Evolutionary conservation across 2,797 vertebrate species (phyloP), one percentile per base, ranked within the genome.

Genomic region (Sebastes elongatus): DNA sequence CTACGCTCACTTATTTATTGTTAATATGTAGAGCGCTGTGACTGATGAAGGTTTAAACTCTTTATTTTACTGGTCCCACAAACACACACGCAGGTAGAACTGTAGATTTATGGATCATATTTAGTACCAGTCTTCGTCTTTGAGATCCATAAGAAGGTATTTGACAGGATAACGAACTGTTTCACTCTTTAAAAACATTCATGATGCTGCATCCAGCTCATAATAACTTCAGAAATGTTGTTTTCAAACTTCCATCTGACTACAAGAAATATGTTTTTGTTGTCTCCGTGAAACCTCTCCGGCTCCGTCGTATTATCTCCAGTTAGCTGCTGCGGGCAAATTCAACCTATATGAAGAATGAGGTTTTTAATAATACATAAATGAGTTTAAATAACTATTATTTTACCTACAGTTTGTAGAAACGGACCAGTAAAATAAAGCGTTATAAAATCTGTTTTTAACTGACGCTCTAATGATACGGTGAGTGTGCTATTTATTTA

Each of bases 1-100:
- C 49, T 52, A 52, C 20, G 1, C 32, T 79, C 49, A 63, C 28
- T 77, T 82, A 84, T 84, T 88, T 81, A 71, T 68, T 78, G 23
- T 76, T 73, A 2, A 66, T 61, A 60, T 63, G 73, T 22, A 57
- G 27, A 64, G 61, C 71, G 70, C 68, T n/a, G 28, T 66, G 57
- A 60, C 71, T 74, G 60, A 73, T 5, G 22, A 53, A 76, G 16
- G 35, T 73, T 67, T 2, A 32, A n/a, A 27, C 61, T 4, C 49
- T 62, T 80, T 25, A 80, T 65, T 76, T 78, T 25, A 42, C 16
- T 16, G 32, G 42, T 72, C 68, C 53, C 2, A 5, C 23, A 20
- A 10, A 33, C 10, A 55, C 10, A 55, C 18, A 52, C 7, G 18
- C 46, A 49, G 38, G 38, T 16, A 42, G 14, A 16, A 42, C 38